A percentile compares a stretch with the other conserved stretches of the same genome.
phyloP scores from a whole-genome alignment of 2,113 vertebrate genomes.

The Geococcyx californianus region DNA sequence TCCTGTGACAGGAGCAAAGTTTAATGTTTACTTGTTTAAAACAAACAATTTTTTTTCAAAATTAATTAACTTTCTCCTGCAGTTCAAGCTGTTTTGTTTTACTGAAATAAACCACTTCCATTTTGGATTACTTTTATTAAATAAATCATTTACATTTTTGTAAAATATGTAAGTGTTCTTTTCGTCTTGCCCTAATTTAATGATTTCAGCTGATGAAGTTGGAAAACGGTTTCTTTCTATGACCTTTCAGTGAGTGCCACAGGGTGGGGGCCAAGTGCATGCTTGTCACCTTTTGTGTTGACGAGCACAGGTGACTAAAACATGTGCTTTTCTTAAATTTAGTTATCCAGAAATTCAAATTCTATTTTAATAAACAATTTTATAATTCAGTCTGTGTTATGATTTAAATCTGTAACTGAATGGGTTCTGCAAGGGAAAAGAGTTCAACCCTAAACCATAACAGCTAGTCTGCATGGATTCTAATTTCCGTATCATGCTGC shows the following conservation, averaged over 20 bases:
- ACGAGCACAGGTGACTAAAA: neutral
- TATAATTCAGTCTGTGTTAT: neutral
- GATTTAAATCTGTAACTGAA: neutral
- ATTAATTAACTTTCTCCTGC: neutral
- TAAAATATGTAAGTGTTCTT: neutral
- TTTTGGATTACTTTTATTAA: neutral
- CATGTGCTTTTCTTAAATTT: neutral
- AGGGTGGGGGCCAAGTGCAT: neutral
- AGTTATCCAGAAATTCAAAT: neutral
- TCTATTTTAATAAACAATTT: neutral
- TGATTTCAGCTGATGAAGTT: neutral
- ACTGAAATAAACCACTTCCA: neutral
- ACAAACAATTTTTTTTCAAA: neutral
- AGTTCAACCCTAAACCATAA: neutral
- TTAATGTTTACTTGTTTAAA: neutral
- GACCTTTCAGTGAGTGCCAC: constrained; percentile 13
- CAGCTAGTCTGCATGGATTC: neutral
- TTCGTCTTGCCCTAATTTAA: neutral
- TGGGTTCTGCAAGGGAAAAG: neutral
- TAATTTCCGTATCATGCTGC: neutral
- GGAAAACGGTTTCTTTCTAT: neutral
- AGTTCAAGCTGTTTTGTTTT: neutral
- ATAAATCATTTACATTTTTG: neutral
- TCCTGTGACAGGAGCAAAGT: neutral
- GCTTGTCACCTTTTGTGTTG: neutral